Base-by-base conservation (phyloP, 2,888 invertebrate species). In the Oxytorus armatus region DNA sequence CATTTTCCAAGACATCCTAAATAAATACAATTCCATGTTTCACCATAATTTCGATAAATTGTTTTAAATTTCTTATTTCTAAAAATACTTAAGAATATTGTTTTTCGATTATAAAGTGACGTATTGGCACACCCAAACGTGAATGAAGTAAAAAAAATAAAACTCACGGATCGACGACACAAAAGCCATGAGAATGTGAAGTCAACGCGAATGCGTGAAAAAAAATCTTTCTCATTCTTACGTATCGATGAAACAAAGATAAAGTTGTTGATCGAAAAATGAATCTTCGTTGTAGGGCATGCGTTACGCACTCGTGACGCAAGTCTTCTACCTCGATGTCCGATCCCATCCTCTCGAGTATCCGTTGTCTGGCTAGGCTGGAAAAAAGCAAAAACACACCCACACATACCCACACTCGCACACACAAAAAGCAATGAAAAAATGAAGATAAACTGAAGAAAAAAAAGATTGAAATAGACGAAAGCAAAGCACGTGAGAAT, bases 191-290 rank as follows among this genome's bases (percentile, higher is more conserved):
- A 16, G 51, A 29, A 29, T 25, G 10, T 10, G 39, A 57, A 55
- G 25, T 18, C 18, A 59, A 8, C 49, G 11, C n/a, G 51, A 14
- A 69, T 36, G 16, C 10, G 3, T n/a, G n/a, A 76, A 55, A 14
- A 59, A 65, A 59, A 55, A 47, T 29, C 33, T 14, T 53, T 73
- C 16, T 61, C 73, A 53, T 73, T 68, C 78, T 78, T 78, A 78
- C 73, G 51, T 44, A 61, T 55, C 59, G 72, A 68, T 51, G 77
- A 44, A 51, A 73, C 39, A 53, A 61, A 36, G 42, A 51, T 47
- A 73, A 53, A 47, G 78, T 33, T 36, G 65, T 18, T 73, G 73
- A 73, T 51, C 16, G 61, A 61, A 51, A 68, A 68, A 61, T 59
- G 61, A 63, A 55, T 53, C 11, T n/a, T n/a, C n/a, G n/a, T n/a